Conservation (phyloP, 2,888 invertebrate species). For the Drosophila sordidula region DNA sequence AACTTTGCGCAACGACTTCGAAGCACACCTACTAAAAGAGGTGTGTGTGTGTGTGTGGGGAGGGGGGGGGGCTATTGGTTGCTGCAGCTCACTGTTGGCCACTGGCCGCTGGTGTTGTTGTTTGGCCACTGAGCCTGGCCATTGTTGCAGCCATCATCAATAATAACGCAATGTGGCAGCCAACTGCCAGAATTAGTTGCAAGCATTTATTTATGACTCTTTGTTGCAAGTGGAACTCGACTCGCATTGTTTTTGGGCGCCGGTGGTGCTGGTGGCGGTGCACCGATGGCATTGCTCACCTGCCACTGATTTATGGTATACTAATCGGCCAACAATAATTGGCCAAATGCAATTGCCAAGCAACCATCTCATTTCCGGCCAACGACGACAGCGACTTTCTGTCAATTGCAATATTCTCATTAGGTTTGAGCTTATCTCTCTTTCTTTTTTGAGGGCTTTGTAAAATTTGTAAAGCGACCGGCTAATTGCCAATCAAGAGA, state of each 20-base stretch:
- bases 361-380: conserved; percentile 37
- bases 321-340: conserved; percentile 72
- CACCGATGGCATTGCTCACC: conserved; percentile 44
- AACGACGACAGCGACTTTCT: conserved; percentile 5
- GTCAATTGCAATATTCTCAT: conserved; percentile 2
- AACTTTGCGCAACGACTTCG: conserved; percentile 12
- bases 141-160: conserved; percentile 70
- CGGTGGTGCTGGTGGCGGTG: conserved; percentile 15
- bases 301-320: conserved; percentile 69
- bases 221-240: conserved; percentile 51
- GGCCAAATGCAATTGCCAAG: conserved; percentile 29
- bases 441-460: background rate
- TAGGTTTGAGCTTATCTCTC: background rate
- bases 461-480: too few relatives aligned
- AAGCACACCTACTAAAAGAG: background rate
- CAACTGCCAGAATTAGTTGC: conserved; percentile 78
- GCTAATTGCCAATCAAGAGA: conserved; percentile 9
- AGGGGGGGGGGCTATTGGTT: background rate
- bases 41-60: background rate
- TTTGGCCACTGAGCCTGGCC: conserved; percentile 18
- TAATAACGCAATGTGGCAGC: conserved; percentile 76
- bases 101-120: conserved; percentile 6
- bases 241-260: conserved; percentile 47
- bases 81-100: conserved; percentile 4
- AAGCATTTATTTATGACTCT: conserved; percentile 80